Evolutionary conservation across 2,113 vertebrate species (phyloP).

Genomic region (Phainopepla nitens): DNA sequence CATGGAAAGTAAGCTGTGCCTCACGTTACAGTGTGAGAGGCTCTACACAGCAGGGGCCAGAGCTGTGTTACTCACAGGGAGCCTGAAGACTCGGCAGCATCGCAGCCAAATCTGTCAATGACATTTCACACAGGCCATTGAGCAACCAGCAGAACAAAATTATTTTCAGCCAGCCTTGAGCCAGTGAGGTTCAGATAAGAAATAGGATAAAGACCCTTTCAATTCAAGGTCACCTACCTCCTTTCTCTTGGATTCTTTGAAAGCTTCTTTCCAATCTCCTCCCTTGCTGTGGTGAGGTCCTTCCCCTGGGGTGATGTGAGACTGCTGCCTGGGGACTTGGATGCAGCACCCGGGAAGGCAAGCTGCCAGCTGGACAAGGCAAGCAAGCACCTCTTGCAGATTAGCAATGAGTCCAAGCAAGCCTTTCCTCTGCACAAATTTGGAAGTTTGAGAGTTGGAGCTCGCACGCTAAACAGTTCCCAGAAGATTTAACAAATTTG

Average conservation of each 20-base stretch:
- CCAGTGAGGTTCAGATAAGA: neutral
- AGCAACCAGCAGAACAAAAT: neutral
- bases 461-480: accelerated
- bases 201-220: neutral
- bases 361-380: neutral
- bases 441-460: neutral
- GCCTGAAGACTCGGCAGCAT: neutral
- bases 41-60: neutral
- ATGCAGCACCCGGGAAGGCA: neutral
- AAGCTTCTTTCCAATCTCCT: neutral
- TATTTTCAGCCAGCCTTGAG: neutral
- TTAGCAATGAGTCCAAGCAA: neutral
- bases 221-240: neutral
- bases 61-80: neutral
- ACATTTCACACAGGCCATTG: neutral
- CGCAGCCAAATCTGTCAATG: neutral
- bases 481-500: neutral
- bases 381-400: neutral
- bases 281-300: accelerated
- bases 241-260: neutral
- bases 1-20: neutral
- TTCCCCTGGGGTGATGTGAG: neutral
- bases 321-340: neutral
- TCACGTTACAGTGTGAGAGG: neutral
- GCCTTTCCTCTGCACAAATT: neutral